Evolutionary conservation across 2,888 invertebrate species (phyloP), one percentile per base, ranked within the genome.

Genomic region (Maniola hyperantus): DNA sequence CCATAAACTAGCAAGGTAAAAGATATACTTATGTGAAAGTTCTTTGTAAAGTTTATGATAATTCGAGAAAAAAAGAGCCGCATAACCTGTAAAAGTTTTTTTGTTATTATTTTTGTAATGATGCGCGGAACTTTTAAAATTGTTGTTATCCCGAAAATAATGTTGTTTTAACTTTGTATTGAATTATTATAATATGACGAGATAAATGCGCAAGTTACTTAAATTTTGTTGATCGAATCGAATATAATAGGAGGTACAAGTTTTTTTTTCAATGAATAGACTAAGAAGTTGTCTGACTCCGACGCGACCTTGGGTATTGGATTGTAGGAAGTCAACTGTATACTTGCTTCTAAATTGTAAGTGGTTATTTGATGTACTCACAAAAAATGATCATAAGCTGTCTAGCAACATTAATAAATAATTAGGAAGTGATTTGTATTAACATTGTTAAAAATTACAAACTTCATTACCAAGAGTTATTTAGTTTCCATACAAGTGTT

Each of bases 301-400:
- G 88, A 84, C 84, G 83, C 83, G 83, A 91, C 92, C 92, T 92
- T 92, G 92, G 87, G 82, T 89, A 87, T 89, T 91, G 89, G 86
- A 92, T 92, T 92, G 92, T 92, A 92, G 92, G 92, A 92, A 92
- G 92, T 91, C 89, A 90, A 87, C 83, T 88, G 88, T 90, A 87
- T 89, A 91, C 89, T 89, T 89, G 85, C 87, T 87, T 89, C 88
- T 87, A 91, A 91, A 92, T 91, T 91, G 90, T 91, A 85, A 87
- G 87, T 91, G 89, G 88, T 86, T 89, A 86, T 89, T 90, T 88
- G 91, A 91, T 89, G 90, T 90, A 90, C 87, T 85, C 82, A 86
- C 87, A 91, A 90, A 91, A 91, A 91, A 82, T 80, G 81, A 85
- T 84, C 86, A 82, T 88, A 88, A 84, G 86, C 73, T 76, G 79